These are phyloP conservation scores for Hassar affinis DNA, from an alignment of 2,113 vertebrate genomes.

Conservation along the genomic window DNA sequence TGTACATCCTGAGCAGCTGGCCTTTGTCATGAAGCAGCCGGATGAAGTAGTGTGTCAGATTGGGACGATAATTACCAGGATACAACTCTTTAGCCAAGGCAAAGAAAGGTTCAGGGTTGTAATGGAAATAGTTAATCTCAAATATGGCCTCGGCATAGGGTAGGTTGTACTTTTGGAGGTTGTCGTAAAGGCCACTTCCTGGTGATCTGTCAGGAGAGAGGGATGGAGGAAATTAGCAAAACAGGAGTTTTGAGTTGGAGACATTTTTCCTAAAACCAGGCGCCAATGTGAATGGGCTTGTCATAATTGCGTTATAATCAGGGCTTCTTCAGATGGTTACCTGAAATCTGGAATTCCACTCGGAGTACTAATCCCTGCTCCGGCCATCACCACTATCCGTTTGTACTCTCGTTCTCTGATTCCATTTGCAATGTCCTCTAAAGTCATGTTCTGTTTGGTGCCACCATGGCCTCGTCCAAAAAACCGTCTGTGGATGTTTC, in stretches of 20 bases:
- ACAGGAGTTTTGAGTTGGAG: neutral
- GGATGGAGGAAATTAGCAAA: neutral
- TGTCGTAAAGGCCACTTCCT: constrained; percentile 86
- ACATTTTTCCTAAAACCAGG: neutral
- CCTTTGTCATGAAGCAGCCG: constrained; percentile 83
- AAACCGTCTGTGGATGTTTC: constrained; percentile 43
- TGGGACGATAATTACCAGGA: constrained; percentile 84
- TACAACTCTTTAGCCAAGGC: constrained; percentile 85
- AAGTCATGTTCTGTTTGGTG: constrained; percentile 60
- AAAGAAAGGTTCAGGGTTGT: constrained; percentile 88
- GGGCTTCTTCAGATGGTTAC: constrained; percentile 58
- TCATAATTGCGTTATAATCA: neutral
- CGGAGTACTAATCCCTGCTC: constrained; percentile 91
- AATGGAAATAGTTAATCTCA: constrained; percentile 84
- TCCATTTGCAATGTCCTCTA: constrained; percentile 73
- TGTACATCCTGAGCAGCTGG: constrained; percentile 89
- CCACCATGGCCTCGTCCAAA: constrained; percentile 53
- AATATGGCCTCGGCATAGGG: constrained; percentile 96
- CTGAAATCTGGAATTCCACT: constrained; percentile 96
- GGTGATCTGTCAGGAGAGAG: constrained; percentile 78
- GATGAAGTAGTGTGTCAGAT: constrained; percentile 84
- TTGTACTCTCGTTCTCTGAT: constrained; percentile 68
- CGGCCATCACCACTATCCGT: constrained; percentile 86
- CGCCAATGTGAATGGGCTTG: neutral
- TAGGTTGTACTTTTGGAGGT: constrained; percentile 83